Percentiles rank a stretch among this genome's conserved stretches.
Evolutionary conservation across 1,140 invertebrate genomes (phyloP).

Genomic region (Trachymyrmex septentrionalis): DNA sequence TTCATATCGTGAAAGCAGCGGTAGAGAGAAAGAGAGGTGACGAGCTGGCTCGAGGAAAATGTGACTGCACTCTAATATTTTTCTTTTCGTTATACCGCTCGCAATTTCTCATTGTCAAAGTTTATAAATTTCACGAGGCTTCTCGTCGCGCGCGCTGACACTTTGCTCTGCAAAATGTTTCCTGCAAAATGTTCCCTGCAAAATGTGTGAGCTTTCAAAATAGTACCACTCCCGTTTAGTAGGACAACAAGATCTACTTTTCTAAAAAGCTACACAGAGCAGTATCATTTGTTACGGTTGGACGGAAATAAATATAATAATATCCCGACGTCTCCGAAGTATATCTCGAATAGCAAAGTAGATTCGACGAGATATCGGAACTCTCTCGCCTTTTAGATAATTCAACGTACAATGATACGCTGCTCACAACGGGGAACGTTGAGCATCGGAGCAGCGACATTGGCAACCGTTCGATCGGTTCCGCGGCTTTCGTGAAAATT

Average conservation of each 20-base stretch:
- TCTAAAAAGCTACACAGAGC: too few species aligned
- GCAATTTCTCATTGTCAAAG: slow-evolving; percentile 41
- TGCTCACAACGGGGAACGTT: neutral
- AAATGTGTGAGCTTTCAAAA: neutral
- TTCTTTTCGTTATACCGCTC: slow-evolving; percentile 17
- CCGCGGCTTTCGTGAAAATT: slow-evolving; percentile 63
- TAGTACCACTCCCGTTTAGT: too few species aligned
- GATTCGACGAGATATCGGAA: neutral
- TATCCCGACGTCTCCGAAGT: neutral
- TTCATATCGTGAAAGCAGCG: slow-evolving; percentile 61
- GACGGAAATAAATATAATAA: slow-evolving; percentile 7
- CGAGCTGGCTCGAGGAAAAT: slow-evolving; percentile 38
- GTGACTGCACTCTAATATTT: slow-evolving; percentile 27
- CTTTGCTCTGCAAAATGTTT: neutral
- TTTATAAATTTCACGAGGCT: slow-evolving; percentile 25
- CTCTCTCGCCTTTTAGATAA: slow-evolving; percentile 6
- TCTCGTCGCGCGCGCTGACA: neutral
- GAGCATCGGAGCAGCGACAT: neutral
- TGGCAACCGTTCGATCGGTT: neutral
- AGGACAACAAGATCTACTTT: neutral
- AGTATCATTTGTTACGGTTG: neutral
- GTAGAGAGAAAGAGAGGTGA: neutral
- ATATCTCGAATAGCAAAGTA: neutral
- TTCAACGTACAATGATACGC: slow-evolving; percentile 23
- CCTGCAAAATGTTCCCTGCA: neutral